These are phyloP conservation scores for Otolemur garnettii DNA, from an alignment of 2,113 vertebrate genomes.

Conservation along the genomic window DNA sequence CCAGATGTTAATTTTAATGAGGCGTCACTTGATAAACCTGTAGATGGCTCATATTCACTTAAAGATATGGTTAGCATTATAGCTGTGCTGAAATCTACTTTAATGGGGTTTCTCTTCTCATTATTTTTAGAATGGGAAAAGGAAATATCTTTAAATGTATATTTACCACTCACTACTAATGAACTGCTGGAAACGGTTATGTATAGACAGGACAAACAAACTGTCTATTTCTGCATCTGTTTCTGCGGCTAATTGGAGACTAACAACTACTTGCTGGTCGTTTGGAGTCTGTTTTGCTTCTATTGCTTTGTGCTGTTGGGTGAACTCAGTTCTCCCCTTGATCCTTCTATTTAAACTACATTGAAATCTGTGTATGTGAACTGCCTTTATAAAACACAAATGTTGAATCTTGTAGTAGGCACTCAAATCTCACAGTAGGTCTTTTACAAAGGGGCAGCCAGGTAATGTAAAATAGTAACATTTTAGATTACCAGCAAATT, in stretches of 20 bases:
- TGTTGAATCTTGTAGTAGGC: not conserved
- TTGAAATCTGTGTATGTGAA: not conserved
- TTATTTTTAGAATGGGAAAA: not conserved
- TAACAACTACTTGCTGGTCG: not conserved
- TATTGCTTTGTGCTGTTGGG: too few species aligned
- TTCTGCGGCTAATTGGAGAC: not conserved
- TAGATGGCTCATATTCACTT: not conserved
- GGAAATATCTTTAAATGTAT: not conserved
- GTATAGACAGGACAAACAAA: too few species aligned
- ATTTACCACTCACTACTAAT: not conserved
- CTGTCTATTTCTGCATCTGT: too few species aligned
- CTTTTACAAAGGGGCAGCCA: not conserved
- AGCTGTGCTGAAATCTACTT: not conserved
- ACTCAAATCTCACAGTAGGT: not conserved
- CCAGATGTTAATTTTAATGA: slow-evolving; percentile 37
- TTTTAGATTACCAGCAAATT: not conserved
- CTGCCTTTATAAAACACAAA: not conserved
- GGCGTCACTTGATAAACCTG: not conserved
- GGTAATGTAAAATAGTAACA: not conserved
- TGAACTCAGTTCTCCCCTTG: not conserved
- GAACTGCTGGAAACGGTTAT: not conserved
- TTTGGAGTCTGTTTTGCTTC: not conserved
- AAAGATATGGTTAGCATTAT: not conserved
- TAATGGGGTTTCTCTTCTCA: not conserved
- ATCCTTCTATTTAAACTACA: not conserved